These are phyloP conservation scores for Spodoptera picta DNA, from an alignment of 2,888 invertebrate species.

Conservation along the genomic window DNA sequence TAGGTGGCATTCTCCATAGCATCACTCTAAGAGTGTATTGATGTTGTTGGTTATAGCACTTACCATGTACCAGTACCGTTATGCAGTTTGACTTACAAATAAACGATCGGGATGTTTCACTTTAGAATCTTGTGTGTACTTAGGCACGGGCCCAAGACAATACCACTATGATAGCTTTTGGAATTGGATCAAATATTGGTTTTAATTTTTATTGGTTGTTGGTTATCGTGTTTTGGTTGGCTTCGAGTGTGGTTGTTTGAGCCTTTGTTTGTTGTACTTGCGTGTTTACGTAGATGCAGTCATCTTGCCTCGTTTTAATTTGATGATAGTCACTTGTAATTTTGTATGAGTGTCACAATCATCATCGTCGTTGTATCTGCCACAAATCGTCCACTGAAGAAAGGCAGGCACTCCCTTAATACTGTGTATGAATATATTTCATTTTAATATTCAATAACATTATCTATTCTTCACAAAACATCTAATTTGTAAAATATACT, in stretches of 20 bases:
- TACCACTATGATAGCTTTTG: slow-evolving; percentile 52
- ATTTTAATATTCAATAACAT: background rate
- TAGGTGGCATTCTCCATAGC: slow-evolving; percentile 78
- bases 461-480: background rate
- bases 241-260: background rate
- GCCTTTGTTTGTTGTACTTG: background rate
- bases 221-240: slow-evolving; percentile 6
- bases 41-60: slow-evolving; percentile 83
- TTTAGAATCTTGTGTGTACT: slow-evolving; percentile 58
- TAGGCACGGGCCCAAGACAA: slow-evolving; percentile 50
- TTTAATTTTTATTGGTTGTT: slow-evolving; percentile 26
- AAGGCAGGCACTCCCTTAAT: too few relatives aligned
- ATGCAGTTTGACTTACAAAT: slow-evolving; percentile 82
- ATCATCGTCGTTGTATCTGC: too few relatives aligned
- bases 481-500: too few relatives aligned
- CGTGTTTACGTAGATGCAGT: background rate
- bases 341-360: too few relatives aligned
- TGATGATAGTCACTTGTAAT: too few relatives aligned
- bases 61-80: slow-evolving; percentile 77
- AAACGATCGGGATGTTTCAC: slow-evolving; percentile 79
- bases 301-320: too few relatives aligned
- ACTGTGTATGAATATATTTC: too few relatives aligned
- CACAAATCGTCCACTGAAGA: too few relatives aligned
- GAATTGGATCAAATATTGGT: slow-evolving; percentile 58
- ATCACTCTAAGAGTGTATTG: slow-evolving; percentile 77